Evolutionary conservation across 2,113 vertebrate species (phyloP).

Genomic region (Pantherophis guttatus): DNA sequence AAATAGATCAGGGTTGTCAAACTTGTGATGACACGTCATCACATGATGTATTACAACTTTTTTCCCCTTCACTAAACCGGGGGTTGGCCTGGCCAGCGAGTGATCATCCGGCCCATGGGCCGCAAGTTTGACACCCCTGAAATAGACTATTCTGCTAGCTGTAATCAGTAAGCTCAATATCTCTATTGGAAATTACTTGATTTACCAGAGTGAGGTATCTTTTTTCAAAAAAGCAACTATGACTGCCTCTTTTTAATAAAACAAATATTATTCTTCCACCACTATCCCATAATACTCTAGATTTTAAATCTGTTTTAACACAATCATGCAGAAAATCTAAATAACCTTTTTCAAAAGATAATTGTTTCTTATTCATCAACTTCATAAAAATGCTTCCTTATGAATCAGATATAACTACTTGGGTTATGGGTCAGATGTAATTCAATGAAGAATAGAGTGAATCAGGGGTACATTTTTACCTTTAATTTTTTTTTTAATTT

Average conservation of each 20-base stretch:
- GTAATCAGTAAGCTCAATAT: not conserved
- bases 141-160: not conserved
- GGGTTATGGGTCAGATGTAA: not conserved
- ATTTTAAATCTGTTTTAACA: not conserved
- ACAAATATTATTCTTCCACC: not conserved
- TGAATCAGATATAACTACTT: not conserved
- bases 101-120: too few relatives aligned
- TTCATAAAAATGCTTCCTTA: not conserved
- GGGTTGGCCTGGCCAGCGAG: too few relatives aligned
- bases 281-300: not conserved
- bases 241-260: not conserved
- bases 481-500: not conserved
- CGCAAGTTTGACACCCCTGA: too few relatives aligned
- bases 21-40: too few relatives aligned
- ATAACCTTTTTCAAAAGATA: not conserved
- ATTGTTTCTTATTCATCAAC: not conserved
- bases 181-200: not conserved
- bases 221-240: not conserved
- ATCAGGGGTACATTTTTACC: not conserved
- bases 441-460: not conserved
- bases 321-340: not conserved
- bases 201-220: not conserved
- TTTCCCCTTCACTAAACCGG: too few relatives aligned
- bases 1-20: not conserved
- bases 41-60: too few relatives aligned